Percentiles rank a stretch among this genome's conserved stretches.
phyloP scores from a whole-genome alignment of 2,797 vertebrate genomes.

The Leucoraja ocellata region DNA sequence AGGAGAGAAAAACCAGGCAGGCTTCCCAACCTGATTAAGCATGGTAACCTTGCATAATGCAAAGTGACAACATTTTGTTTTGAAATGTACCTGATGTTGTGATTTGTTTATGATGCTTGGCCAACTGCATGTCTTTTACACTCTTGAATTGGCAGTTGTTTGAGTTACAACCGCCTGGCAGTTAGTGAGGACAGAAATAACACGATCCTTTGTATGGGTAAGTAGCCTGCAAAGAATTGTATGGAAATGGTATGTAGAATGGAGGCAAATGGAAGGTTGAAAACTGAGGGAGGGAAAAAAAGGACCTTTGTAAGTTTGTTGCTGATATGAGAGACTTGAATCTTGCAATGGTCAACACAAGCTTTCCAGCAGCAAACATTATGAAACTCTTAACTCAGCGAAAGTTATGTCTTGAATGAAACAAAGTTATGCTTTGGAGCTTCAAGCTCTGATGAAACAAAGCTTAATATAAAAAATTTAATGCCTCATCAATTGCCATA shows the following conservation, averaged over 20 bases:
- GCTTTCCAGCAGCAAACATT: background rate
- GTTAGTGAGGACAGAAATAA: background rate
- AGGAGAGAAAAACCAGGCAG: background rate
- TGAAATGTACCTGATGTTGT: too few species aligned
- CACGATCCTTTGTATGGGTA: too few species aligned
- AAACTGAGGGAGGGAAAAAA: background rate
- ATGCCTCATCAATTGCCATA: background rate
- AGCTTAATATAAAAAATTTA: slow-evolving; percentile 17
- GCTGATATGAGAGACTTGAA: background rate
- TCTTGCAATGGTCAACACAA: background rate
- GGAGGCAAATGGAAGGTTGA: background rate
- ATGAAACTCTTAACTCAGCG: too few species aligned
- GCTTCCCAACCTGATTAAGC: background rate
- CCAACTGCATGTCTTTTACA: too few species aligned
- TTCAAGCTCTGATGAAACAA: background rate
- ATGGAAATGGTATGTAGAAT: too few species aligned
- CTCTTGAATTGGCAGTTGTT: too few species aligned
- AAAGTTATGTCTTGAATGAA: background rate
- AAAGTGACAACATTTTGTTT: too few species aligned
- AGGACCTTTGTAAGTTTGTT: background rate
- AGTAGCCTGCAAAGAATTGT: background rate
- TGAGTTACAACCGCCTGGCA: background rate
- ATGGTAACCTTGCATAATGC: too few species aligned
- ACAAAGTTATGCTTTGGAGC: background rate
- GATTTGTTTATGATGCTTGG: too few species aligned